Evolutionary conservation across 2,888 invertebrate species (phyloP), one percentile per base, ranked within the genome.

Genomic region (Pardosa pseudoannulata): DNA sequence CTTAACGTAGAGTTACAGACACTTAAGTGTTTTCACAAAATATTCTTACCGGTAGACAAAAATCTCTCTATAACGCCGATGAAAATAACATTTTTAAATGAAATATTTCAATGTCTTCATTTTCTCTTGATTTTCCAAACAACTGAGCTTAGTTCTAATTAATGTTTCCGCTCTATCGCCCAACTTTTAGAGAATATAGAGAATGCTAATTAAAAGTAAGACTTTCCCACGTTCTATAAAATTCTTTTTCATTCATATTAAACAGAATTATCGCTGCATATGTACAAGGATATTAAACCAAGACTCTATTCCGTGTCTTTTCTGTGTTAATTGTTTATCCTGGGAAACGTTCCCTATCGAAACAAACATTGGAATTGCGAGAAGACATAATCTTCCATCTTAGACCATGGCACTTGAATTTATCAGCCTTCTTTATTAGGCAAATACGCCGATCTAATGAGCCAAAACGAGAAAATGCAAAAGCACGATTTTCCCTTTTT

Each of bases 401-500:
- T 23, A 56, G 56, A 41, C 56, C 68, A 28, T 71, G 41, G 82
- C 75, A 71, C 81, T 81, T 81, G 81, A 74, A 56, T 79, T 72
- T 62, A 64, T 73, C 32, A 65, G 80, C 28, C 50, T 32, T 74
- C 76, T 46, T 39, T 78, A 83, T 83, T 83, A 73, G 65, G 72
- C 83, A 83, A 83, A 83, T 81, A 62, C 75, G 29, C 68, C 16
- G 62, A 70, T 83, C 78, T 83, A 83, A 83, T 83, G 83, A 83
- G 71, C 27, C 50, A 56, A 56, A 23, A 23, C 56, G 23, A 6
- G 19, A 23, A 23, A 56, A 71, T 72, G 73, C 73, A 31, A n/a
- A 39, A 31, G 78, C 76, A 72, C 39, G 50, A 32, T 31, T 64
- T 29, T 27, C 28, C 56, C 62, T 82, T 82, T 82, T 82, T n/a